phyloP scores from a whole-genome alignment of 2,113 vertebrate genomes.

The Peucedramus taeniatus region DNA sequence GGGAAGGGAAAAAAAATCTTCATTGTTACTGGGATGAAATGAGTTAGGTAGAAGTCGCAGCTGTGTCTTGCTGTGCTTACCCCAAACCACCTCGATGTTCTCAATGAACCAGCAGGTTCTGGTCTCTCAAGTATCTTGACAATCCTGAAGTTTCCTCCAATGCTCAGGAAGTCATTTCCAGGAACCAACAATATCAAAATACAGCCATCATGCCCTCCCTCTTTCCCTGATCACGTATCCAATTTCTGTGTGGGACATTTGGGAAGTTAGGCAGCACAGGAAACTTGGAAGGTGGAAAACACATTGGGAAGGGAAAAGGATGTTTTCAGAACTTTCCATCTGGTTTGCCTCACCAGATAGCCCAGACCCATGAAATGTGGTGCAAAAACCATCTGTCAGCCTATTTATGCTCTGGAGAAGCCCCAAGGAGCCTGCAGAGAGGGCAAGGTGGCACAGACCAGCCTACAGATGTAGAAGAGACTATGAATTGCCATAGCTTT shows the following conservation, averaged over 20 bases:
- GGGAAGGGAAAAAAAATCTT: neutral
- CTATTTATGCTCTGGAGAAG: neutral
- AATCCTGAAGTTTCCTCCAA: neutral
- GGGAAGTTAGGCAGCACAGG: neutral
- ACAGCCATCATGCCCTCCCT: accelerated
- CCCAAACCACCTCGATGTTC: neutral
- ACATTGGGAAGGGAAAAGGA: neutral
- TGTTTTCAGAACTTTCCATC: neutral
- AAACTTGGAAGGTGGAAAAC: neutral
- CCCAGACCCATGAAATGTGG: neutral
- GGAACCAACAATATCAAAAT: neutral
- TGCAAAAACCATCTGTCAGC: neutral
- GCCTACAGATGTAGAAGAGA: neutral
- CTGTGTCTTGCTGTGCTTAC: neutral
- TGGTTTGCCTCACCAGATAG: neutral
- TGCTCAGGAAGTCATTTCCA: neutral
- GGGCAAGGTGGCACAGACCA: neutral
- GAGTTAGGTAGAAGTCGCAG: neutral
- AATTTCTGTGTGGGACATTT: neutral
- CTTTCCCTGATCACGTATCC: accelerated
- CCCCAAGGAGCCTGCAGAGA: neutral
- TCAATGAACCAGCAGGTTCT: neutral
- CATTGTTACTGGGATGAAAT: neutral
- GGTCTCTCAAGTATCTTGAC: neutral
- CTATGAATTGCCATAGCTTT: neutral